A percentile compares a stretch with the other conserved stretches of the same genome.
Evolutionary conservation across 1,140 invertebrate genomes (phyloP).

Genomic region (Archivesica marissinica): DNA sequence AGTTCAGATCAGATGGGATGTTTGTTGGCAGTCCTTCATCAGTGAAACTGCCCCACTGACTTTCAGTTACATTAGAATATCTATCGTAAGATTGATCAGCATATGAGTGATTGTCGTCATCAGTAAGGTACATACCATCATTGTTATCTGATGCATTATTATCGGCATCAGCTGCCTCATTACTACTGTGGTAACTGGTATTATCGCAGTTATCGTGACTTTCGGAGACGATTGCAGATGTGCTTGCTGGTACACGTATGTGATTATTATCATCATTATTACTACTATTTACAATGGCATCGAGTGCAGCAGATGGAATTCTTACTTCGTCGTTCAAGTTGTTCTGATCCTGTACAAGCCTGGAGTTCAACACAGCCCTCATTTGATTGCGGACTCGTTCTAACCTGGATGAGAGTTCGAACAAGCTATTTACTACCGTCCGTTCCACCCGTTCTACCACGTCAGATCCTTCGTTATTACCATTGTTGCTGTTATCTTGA

Average conservation of each 20-base stretch:
- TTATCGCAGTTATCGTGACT: not conserved
- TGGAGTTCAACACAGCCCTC: slow-evolving; percentile 52
- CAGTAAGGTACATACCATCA: not conserved
- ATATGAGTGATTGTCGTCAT: not conserved
- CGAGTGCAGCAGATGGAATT: slow-evolving; percentile 24
- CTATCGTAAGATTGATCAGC: no score
- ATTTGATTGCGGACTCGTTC: slow-evolving; percentile 50
- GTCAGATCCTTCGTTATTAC: slow-evolving; percentile 28
- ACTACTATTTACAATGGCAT: slow-evolving; percentile 12
- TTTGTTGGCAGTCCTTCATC: not conserved
- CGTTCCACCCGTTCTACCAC: slow-evolving; percentile 55
- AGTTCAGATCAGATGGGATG: not conserved
- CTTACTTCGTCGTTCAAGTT: slow-evolving; percentile 33
- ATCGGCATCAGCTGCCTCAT: not conserved
- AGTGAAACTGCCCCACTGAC: not conserved
- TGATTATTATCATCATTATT: slow-evolving; percentile 17
- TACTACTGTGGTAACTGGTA: not conserved
- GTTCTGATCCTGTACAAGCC: slow-evolving; percentile 36
- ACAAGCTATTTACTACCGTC: slow-evolving; percentile 45
- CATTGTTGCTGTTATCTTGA: not conserved
- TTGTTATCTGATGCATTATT: not conserved
- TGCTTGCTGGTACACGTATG: not conserved
- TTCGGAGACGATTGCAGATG: not conserved
- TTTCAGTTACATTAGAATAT: not conserved
- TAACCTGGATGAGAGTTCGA: slow-evolving; percentile 52